Evolutionary conservation across 2,797 vertebrate genomes (phyloP).

Genomic region (Falco berigora): DNA sequence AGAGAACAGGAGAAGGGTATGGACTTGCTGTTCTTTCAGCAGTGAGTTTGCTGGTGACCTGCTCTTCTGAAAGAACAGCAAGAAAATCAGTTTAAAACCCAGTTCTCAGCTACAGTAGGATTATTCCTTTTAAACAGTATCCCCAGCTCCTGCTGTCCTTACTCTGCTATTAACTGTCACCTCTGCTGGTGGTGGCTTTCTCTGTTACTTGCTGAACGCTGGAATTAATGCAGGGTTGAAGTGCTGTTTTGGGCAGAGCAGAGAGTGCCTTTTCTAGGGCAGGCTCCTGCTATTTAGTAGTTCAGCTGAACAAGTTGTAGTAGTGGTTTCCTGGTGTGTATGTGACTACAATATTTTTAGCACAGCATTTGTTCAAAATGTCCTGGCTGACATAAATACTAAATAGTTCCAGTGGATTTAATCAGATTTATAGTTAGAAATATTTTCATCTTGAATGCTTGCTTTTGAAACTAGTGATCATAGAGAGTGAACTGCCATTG

Average conservation of each 20-base stretch:
- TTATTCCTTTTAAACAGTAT: not conserved
- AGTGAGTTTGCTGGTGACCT: not conserved
- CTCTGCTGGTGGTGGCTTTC: not conserved
- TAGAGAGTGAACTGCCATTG: not conserved
- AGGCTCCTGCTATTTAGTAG: not conserved
- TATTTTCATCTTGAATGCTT: not conserved
- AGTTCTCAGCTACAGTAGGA: not conserved
- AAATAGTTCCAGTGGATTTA: not conserved
- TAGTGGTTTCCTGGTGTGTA: not conserved
- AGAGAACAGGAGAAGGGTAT: not conserved
- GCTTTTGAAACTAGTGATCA: not conserved
- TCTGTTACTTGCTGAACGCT: not conserved
- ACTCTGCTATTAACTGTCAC: not conserved
- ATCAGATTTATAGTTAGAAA: not conserved
- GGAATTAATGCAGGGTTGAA: not conserved
- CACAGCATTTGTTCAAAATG: slow-evolving; percentile 6
- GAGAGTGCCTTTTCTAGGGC: not conserved
- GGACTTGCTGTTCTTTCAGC: not conserved
- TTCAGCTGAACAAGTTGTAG: not conserved
- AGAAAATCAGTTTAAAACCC: not conserved
- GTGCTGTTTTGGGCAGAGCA: not conserved
- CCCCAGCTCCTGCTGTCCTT: not conserved
- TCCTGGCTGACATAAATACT: not conserved
- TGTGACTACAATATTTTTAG: slow-evolving; percentile 3
- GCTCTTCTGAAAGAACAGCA: not conserved